These are phyloP conservation scores for Dendrolimus pini DNA, from an alignment of 2,888 invertebrate genomes.

Conservation along the genomic window DNA sequence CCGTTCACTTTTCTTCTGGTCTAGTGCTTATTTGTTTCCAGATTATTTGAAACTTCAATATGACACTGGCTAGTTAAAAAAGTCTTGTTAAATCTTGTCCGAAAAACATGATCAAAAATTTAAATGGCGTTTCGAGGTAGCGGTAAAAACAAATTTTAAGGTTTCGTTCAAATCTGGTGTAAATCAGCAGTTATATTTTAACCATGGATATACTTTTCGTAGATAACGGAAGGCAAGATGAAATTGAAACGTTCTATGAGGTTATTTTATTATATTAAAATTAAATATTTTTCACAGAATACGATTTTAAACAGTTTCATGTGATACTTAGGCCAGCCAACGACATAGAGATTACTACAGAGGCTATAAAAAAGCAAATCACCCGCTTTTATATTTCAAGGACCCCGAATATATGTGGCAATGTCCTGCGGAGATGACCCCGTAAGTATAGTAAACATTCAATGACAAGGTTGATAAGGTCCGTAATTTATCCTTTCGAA, in stretches of 20 bases:
- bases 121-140: too few species aligned
- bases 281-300: too few species aligned
- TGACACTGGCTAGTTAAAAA: too few species aligned
- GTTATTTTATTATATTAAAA: slow-evolving; percentile 23
- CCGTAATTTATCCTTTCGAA: too few species aligned
- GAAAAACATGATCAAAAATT: too few species aligned
- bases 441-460: slow-evolving; percentile 36
- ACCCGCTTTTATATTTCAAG: slow-evolving; percentile 77
- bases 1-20: too few species aligned
- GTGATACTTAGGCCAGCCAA: slow-evolving; percentile 65
- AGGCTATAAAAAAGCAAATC: slow-evolving; percentile 73
- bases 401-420: slow-evolving; percentile 66
- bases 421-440: slow-evolving; percentile 75
- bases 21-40: too few species aligned
- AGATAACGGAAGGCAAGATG: slow-evolving; percentile 53
- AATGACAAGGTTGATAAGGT: neutral
- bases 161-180: too few species aligned
- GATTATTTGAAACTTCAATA: too few species aligned
- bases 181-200: too few species aligned
- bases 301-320: neutral
- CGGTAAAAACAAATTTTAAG: too few species aligned
- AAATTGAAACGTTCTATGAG: slow-evolving; percentile 65
- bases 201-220: slow-evolving; percentile 52
- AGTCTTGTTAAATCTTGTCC: too few species aligned
- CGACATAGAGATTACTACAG: slow-evolving; percentile 78